These are phyloP conservation scores for Phaethon lepturus DNA, from an alignment of 2,113 vertebrate species.

Conservation along the genomic window DNA sequence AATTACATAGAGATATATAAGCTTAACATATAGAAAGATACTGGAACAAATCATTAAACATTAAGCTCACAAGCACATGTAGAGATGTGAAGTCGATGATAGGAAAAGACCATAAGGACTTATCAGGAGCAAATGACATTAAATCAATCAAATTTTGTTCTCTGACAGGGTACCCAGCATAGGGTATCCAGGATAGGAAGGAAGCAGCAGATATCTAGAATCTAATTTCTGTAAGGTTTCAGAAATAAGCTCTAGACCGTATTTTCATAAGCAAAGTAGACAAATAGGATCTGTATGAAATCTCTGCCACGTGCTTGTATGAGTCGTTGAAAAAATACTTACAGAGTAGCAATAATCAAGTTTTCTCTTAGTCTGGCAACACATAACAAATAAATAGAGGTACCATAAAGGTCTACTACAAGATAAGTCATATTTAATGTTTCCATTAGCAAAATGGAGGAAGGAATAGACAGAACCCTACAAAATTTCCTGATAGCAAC, in stretches of 20 bases:
- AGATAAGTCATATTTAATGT: slow-evolving; percentile 31
- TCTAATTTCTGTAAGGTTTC: background rate
- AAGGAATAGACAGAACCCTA: background rate
- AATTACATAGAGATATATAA: background rate
- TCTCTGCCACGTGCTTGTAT: background rate
- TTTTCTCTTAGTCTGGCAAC: background rate
- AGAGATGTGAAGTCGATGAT: background rate
- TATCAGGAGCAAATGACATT: background rate
- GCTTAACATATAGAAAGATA: background rate
- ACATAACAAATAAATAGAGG: background rate
- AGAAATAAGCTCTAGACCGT: fast-evolving
- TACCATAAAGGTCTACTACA: background rate
- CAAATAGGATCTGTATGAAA: background rate
- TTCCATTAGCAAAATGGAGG: slow-evolving; percentile 20
- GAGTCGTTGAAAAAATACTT: background rate
- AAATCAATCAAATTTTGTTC: background rate
- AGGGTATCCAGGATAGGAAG: background rate
- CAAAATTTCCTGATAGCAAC: background rate
- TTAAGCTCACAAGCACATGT: background rate
- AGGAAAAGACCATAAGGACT: background rate
- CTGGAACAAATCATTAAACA: background rate
- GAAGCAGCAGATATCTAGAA: background rate
- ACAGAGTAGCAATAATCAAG: background rate
- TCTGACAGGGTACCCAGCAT: background rate
- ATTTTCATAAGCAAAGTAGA: background rate